A percentile compares a stretch with the other conserved stretches of the same genome.
Conservation (phyloP, 2,888 invertebrate species). For the Agrochola litura region DNA sequence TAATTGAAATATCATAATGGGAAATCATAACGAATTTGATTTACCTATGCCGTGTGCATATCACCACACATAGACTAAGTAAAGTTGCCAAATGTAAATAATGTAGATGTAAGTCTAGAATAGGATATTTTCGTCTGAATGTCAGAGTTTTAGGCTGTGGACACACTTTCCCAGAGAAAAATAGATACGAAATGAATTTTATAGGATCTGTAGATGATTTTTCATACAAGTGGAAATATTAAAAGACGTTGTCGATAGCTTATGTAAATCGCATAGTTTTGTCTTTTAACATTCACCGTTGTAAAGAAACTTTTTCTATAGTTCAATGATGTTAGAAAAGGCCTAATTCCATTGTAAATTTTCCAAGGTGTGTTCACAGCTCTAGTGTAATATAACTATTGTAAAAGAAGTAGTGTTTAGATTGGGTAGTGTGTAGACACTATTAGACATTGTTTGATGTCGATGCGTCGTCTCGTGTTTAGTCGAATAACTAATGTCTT, state of each 20-base stretch:
- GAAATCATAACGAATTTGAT: constrained; percentile 78
- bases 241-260: constrained; percentile 38
- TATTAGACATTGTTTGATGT: constrained; percentile 69
- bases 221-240: constrained; percentile 23
- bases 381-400: constrained; percentile 75
- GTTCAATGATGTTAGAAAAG: constrained; percentile 38
- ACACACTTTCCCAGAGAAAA: constrained; percentile 68
- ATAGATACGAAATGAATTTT: constrained; percentile 28
- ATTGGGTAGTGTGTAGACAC: constrained; percentile 71
- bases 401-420: constrained; percentile 74
- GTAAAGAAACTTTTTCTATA: constrained; percentile 34
- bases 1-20: constrained; percentile 82
- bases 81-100: constrained; percentile 90
- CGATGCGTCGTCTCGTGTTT: constrained; percentile 71
- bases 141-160: constrained; percentile 80
- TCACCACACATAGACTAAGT: constrained; percentile 88
- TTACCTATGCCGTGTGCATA: constrained; percentile 86
- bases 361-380: constrained; percentile 77
- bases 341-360: constrained; percentile 68
- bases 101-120: constrained; percentile 62
- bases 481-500: constrained; percentile 73
- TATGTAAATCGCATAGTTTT: constrained; percentile 54
- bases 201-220: constrained; percentile 13
- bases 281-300: constrained; percentile 34
- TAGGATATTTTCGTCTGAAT: constrained; percentile 77